Evolutionary conservation across 1,140 invertebrate genomes (phyloP).

Genomic region (Drosophila chauvacae): DNA sequence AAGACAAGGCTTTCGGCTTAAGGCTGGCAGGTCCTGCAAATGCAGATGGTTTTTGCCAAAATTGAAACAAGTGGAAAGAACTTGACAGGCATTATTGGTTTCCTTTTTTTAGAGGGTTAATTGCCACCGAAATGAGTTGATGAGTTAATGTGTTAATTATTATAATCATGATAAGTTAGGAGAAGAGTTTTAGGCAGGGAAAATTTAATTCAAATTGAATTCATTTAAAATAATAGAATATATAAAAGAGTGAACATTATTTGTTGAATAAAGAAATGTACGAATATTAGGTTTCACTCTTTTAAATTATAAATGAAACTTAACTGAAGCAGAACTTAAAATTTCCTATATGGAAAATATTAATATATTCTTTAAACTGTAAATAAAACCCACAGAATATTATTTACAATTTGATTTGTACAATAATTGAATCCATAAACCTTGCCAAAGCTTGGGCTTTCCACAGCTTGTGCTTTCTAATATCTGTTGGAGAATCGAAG

Average conservation of each 20-base stretch:
- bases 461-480: neutral
- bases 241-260: neutral
- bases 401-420: neutral
- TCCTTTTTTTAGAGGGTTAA: neutral
- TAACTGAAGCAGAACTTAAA: neutral
- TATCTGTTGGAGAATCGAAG: neutral
- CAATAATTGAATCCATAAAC: neutral
- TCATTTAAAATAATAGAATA: neutral
- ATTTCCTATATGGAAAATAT: neutral
- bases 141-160: conserved; percentile 14
- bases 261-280: neutral
- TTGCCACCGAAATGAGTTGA: conserved; percentile 5
- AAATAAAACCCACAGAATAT: neutral
- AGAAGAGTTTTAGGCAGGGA: no score
- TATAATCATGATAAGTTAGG: neutral
- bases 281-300: neutral
- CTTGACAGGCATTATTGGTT: conserved; percentile 6
- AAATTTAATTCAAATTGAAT: neutral
- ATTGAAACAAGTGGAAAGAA: conserved; percentile 9
- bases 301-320: neutral
- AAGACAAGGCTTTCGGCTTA: neutral
- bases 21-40: neutral
- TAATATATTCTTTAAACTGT: neutral
- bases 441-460: no score
- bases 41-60: conserved; percentile 20